Percentiles rank a stretch among this genome's conserved stretches.
Evolutionary conservation across 2,797 vertebrate species (phyloP).

Genomic region (Synaphobranchus kaupii): DNA sequence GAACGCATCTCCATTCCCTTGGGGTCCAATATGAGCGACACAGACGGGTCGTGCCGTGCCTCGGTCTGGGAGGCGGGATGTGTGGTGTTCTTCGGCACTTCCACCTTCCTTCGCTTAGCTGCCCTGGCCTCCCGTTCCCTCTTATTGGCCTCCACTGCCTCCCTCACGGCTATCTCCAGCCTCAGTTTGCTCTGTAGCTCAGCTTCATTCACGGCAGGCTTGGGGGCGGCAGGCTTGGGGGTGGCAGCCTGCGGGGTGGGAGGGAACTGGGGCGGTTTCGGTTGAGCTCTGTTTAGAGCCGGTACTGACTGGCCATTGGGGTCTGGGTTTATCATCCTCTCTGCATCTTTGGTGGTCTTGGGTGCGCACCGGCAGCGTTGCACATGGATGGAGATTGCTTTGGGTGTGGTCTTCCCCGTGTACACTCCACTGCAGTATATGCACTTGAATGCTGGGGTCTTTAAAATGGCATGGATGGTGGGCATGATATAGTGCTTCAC

Average conservation of each 20-base stretch:
- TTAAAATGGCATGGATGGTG: constrained; percentile 90
- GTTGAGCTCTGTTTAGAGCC: constrained; percentile 38
- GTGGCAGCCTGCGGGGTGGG: background rate
- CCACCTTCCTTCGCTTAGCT: constrained; percentile 74
- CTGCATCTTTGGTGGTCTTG: constrained; percentile 62
- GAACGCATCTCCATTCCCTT: constrained; percentile 64
- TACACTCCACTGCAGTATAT: constrained; percentile 97
- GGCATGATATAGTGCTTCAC: constrained; percentile 92
- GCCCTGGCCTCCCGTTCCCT: constrained; percentile 76
- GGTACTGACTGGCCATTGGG: constrained; percentile 24
- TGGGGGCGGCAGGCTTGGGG: constrained; percentile 8
- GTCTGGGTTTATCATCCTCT: constrained; percentile 52
- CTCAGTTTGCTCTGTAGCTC: constrained; percentile 68
- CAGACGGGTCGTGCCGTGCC: constrained; percentile 51
- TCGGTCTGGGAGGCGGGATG: constrained; percentile 39
- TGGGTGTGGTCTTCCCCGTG: constrained; percentile 90
- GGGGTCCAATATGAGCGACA: constrained; percentile 81
- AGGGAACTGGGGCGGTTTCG: constrained; percentile 29
- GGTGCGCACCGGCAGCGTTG: constrained; percentile 90
- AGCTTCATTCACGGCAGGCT: constrained; percentile 40
- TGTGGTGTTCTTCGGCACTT: constrained; percentile 57
- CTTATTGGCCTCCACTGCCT: constrained; percentile 71
- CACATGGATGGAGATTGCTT: constrained; percentile 90
- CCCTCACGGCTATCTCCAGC: constrained; percentile 68
- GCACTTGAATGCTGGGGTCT: constrained; percentile 94